Conservation (phyloP, 2,888 invertebrate genomes). For the Exocentrus adspersus region DNA sequence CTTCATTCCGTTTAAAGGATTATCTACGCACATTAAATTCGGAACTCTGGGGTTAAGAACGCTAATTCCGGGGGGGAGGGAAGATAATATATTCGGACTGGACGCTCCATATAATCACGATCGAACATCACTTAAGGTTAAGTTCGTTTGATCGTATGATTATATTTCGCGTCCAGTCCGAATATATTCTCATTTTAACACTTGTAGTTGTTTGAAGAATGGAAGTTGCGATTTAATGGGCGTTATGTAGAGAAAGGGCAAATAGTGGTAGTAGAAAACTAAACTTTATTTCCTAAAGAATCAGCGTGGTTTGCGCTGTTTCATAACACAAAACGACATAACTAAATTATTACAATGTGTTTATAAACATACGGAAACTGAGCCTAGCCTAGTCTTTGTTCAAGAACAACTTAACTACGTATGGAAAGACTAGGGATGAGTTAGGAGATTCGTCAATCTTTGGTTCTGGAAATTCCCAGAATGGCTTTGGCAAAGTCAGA, state of each 20-base stretch:
- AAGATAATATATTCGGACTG: background rate
- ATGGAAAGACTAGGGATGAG: too few species aligned
- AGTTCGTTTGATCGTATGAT: background rate
- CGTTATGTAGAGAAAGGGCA: background rate
- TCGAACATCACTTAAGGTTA: background rate
- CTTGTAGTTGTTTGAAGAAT: background rate
- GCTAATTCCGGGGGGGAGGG: background rate
- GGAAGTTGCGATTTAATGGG: background rate
- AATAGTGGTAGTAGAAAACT: too few species aligned
- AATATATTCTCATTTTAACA: background rate
- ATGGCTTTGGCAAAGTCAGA: background rate
- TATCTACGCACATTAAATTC: background rate
- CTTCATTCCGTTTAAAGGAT: background rate
- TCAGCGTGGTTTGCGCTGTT: too few species aligned
- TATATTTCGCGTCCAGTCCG: background rate
- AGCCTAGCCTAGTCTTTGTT: too few species aligned
- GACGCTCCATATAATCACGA: background rate
- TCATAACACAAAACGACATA: too few species aligned
- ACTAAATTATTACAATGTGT: too few species aligned
- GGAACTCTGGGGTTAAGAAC: background rate
- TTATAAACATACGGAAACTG: too few species aligned
- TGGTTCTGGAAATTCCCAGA: background rate
- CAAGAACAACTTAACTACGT: too few species aligned
- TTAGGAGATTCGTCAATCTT: background rate
- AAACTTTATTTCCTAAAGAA: too few species aligned